These are phyloP conservation scores for Orcinus orca DNA, from an alignment of 2,113 vertebrate species.

Conservation along the genomic window DNA sequence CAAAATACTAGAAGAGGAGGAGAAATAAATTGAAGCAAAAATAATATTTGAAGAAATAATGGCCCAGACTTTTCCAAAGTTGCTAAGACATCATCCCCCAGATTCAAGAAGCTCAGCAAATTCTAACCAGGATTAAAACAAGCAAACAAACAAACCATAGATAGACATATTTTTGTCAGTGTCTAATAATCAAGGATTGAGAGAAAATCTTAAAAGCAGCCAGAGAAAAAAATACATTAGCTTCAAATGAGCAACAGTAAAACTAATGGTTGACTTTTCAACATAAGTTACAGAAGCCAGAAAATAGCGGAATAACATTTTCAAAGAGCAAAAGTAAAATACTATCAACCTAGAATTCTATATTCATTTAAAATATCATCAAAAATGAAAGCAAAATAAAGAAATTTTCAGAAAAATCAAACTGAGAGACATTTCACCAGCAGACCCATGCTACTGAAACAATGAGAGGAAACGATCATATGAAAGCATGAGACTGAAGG, in stretches of 20 bases:
- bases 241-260: not conserved
- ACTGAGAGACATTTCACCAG: not conserved
- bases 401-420: not conserved
- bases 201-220: not conserved
- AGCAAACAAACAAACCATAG: not conserved
- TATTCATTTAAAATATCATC: not conserved
- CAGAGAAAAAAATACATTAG: not conserved
- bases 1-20: not conserved
- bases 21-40: not conserved
- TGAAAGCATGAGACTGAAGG: not conserved
- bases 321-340: not conserved
- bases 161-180: not conserved
- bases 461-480: not conserved
- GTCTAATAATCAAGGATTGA: not conserved
- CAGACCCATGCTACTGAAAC: not conserved
- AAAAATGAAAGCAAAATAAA: conserved; percentile 31
- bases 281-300: not conserved
- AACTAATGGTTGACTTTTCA: not conserved
- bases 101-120: not conserved
- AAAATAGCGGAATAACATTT: not conserved
- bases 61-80: not conserved
- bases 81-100: not conserved
- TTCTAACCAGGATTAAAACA: not conserved
- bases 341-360: not conserved
- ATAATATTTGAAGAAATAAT: not conserved